Evolutionary conservation across 30 jellyfish, hydroid and myxozoan genomes (phyloP), one percentile per base, ranked within the genome.

Genomic region (Aurelia aurita): DNA sequence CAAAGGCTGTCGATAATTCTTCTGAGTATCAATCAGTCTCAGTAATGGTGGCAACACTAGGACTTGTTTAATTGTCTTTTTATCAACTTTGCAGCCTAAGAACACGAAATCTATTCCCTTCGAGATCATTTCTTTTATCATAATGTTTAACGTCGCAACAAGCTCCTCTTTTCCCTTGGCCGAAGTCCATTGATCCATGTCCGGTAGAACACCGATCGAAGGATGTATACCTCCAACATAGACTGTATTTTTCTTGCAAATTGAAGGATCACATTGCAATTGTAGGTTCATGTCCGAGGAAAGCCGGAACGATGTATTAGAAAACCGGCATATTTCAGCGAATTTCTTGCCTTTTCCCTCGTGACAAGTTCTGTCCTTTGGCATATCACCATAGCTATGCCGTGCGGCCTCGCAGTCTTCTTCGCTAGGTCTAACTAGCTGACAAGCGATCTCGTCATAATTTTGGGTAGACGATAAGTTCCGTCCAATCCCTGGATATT

Each of bases 31-130:
- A 1, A 53, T 70, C 10, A 60, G 28, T 51, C 77, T 68, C 27
- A 88, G 21, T 20, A 87, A 76, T 14, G 99, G 97, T 28, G 99
- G 99, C 49, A 94, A 55, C 0, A 94, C 85, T 34, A 94, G 64
- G 15, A 90, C 96, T 80, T 94, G 99, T 54, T 94, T 94, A 11
- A 94, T 58, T 16, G 72, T 67, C 63, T 70, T 71, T 27, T 86
- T 60, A 22, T 84, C 86, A 16, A 74, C 74, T 51, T 58, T 75
- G 82, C 99, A 94, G 16, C 97, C 87, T 7, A 94, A 78, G 34
- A 88, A 78, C 45, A 90, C 91, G 72, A 74, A 94, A 49, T 94
- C 95, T 43, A 90, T 28, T 16, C 97, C 91, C 1, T 25, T 65
- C 9, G 64, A 61, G 10, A 80, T 80, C 86, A 87, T 34, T 15